A percentile compares a stretch with the other conserved stretches of the same genome.
phyloP scores from a whole-genome alignment of 2,888 invertebrate genomes.

The Cylindroiulus punctatus region DNA sequence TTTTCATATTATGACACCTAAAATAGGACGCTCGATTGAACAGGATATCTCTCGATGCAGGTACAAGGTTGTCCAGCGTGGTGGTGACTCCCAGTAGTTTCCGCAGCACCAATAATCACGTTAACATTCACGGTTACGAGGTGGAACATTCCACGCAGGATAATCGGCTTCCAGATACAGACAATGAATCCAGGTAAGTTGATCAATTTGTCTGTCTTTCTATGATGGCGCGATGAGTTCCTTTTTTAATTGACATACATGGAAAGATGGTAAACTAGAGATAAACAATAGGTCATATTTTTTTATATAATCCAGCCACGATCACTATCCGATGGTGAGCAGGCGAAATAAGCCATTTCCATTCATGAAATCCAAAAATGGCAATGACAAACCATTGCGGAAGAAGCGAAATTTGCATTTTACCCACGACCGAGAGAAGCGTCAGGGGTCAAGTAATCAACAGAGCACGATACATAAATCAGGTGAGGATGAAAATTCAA shows the following conservation, averaged over 20 bases:
- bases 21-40: background rate
- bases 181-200: constrained; percentile 49
- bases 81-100: constrained; percentile 49
- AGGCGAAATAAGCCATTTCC: constrained; percentile 46
- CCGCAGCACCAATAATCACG: background rate
- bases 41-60: background rate
- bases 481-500: background rate
- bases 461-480: constrained; percentile 7
- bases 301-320: constrained; percentile 27
- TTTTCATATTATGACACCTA: background rate
- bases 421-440: background rate
- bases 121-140: constrained; percentile 1
- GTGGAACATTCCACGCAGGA: constrained; percentile 51
- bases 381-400: constrained; percentile 44
- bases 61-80: constrained; percentile 42
- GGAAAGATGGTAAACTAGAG: too few relatives aligned
- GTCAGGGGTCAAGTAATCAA: background rate
- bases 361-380: constrained; percentile 22
- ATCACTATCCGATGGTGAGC: constrained; percentile 47
- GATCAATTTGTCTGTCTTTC: background rate
- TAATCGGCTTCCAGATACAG: background rate
- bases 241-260: too few relatives aligned
- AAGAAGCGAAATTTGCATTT: background rate
- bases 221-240: too few relatives aligned
- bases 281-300: background rate